Percentiles rank a stretch among this genome's conserved stretches.
Conservation (phyloP, 2,797 vertebrate genomes). For the Falco cherrug region DNA sequence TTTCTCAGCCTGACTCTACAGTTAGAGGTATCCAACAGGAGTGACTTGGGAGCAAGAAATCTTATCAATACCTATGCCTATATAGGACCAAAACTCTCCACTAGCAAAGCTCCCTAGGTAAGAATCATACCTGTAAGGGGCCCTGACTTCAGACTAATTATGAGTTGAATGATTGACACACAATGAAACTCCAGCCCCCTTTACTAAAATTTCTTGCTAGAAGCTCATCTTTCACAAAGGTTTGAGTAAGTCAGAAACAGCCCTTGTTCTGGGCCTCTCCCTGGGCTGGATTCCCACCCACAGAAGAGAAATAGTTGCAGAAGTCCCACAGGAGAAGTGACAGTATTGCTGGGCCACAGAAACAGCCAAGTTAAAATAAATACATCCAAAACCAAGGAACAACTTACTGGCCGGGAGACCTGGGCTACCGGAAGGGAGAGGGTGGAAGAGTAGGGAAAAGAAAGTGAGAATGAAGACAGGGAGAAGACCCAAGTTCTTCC, state of each 20-base stretch:
- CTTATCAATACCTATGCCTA: not conserved
- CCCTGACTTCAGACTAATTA: not conserved
- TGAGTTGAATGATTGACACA: not conserved
- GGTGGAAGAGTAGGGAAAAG: not conserved
- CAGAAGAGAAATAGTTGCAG: conserved; percentile 1
- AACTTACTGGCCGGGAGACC: not conserved
- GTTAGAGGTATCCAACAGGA: not conserved
- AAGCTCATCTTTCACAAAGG: not conserved
- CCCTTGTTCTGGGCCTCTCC: conserved; percentile 12
- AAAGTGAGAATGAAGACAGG: not conserved
- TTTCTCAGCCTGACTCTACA: not conserved
- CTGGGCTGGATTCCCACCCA: conserved; percentile 20
- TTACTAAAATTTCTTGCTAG: not conserved
- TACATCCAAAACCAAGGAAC: conserved; percentile 13
- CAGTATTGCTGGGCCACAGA: not conserved
- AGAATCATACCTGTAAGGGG: not conserved
- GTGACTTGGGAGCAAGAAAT: not conserved
- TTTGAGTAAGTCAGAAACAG: not conserved
- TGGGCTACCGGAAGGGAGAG: not conserved
- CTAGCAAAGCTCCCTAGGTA: not conserved
- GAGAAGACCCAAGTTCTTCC: conserved; percentile 3
- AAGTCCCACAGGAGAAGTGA: conserved; percentile 22
- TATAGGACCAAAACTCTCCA: not conserved
- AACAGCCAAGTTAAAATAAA: conserved; percentile 26
- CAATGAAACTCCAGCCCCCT: not conserved